Evolutionary conservation across 2,113 vertebrate species (phyloP).

Genomic region (Bos taurus): ARS-UCD2.0 NC_037333.1:111046001-111046500

Average conservation of each 20-base stretch:
- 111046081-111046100: neutral
- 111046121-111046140: neutral
- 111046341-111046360: neutral
- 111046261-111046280: neutral
- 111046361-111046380: neutral
- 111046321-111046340: neutral
- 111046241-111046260: neutral
- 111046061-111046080: neutral
- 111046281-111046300: neutral
- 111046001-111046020: neutral
- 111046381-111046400: neutral
- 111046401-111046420: neutral
- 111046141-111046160: neutral
- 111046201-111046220: neutral
- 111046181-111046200: neutral
- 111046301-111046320: neutral
- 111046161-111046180: neutral
- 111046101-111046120: neutral
- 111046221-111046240: neutral
- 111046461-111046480: neutral
- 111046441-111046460: neutral
- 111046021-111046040: neutral
- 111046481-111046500: neutral
- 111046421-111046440: neutral
- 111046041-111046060: neutral